Conservation (phyloP, 2,888 invertebrate genomes). For the Taenaris catops region DNA sequence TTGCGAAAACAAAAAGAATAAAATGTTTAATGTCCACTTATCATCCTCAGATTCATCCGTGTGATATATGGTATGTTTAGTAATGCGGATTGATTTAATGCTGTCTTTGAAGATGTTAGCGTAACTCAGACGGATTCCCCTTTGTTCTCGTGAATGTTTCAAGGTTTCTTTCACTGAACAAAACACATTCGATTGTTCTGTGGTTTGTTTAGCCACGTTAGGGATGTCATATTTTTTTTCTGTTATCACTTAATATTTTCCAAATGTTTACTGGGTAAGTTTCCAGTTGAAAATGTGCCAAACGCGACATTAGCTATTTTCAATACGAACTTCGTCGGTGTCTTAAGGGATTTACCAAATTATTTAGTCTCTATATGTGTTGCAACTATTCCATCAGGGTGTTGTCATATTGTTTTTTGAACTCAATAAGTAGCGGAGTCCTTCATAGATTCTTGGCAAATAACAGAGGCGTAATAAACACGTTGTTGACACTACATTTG, state of each 20-base stretch:
- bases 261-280: slow-evolving; percentile 44
- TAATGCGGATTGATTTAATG: neutral
- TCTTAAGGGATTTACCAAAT: slow-evolving; percentile 9
- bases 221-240: slow-evolving; percentile 54
- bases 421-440: neutral
- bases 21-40: too few species aligned
- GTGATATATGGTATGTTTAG: too few species aligned
- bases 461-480: slow-evolving; percentile 7
- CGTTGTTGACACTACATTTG: slow-evolving; percentile 10
- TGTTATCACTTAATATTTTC: slow-evolving; percentile 32
- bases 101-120: slow-evolving; percentile 37
- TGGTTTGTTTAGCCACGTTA: slow-evolving; percentile 47
- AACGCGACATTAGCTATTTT: slow-evolving; percentile 61
- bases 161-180: too few species aligned
- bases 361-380: slow-evolving; percentile 1
- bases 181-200: too few species aligned
- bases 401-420: neutral
- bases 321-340: slow-evolving; percentile 32
- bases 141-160: slow-evolving; percentile 37
- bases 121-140: slow-evolving; percentile 29
- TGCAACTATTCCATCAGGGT: slow-evolving; percentile 1
- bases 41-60: too few species aligned
- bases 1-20: too few species aligned
- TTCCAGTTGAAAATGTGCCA: slow-evolving; percentile 60
- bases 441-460: slow-evolving; percentile 15